These are phyloP conservation scores for Silvanus unidentatus DNA, from an alignment of 2,888 invertebrate species.

Conservation along the genomic window DNA sequence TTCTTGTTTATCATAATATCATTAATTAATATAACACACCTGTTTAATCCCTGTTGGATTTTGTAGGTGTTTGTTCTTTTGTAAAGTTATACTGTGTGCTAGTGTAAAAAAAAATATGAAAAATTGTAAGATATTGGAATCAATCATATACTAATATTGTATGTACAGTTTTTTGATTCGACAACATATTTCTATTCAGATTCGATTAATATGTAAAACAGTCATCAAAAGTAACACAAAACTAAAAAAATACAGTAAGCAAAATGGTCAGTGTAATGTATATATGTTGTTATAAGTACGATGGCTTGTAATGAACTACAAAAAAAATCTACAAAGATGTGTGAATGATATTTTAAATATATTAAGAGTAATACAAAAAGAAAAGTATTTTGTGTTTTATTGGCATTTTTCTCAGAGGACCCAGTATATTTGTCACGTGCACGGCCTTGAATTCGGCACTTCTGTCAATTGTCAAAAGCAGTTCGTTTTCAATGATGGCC, in stretches of 20 bases:
- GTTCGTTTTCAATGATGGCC: no score
- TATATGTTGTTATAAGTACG: slow-evolving; percentile 36
- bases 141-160: slow-evolving; percentile 6
- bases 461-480: no score
- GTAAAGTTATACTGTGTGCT: no score
- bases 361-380: slow-evolving; percentile 28
- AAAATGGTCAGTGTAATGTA: slow-evolving; percentile 19
- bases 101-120: slow-evolving; percentile 6
- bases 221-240: no score
- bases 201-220: no score
- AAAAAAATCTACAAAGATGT: slow-evolving; percentile 24
- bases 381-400: slow-evolving; percentile 5
- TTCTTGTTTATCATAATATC: slow-evolving; percentile 9
- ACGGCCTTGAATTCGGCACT: no score
- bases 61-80: slow-evolving; percentile 7
- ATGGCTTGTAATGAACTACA: slow-evolving; percentile 29
- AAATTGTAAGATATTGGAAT: slow-evolving; percentile 21
- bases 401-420: no score
- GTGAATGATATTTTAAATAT: slow-evolving; percentile 41
- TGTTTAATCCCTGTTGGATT: slow-evolving; percentile 3
- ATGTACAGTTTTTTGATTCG: no score
- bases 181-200: no score
- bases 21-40: no score
- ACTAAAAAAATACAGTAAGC: no score
- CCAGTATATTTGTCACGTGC: not conserved